Conservation (phyloP, 2,797 vertebrate species). For the Peromyscus eremicus region DNA sequence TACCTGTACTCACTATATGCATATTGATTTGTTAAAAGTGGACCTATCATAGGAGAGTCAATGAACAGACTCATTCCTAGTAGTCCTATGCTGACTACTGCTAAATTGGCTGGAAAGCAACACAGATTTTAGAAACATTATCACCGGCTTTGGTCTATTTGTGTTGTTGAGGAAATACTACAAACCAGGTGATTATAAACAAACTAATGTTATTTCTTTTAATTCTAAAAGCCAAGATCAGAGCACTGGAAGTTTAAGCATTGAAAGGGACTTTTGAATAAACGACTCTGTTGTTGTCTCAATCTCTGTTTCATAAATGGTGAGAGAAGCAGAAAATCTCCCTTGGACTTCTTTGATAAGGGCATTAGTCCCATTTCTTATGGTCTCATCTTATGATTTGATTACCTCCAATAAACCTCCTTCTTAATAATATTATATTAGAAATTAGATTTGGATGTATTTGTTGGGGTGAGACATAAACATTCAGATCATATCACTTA, state of each 20-base stretch:
- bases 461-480: background rate
- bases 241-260: background rate
- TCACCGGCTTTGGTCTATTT: background rate
- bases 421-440: background rate
- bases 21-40: background rate
- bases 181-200: background rate
- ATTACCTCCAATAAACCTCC: background rate
- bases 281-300: background rate
- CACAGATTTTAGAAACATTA: background rate
- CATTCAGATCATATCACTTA: background rate
- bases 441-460: background rate
- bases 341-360: background rate
- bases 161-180: background rate
- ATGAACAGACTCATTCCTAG: background rate
- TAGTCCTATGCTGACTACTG: background rate
- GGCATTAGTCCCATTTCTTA: background rate
- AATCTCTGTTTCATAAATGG: background rate
- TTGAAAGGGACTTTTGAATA: background rate
- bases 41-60: background rate
- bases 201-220: background rate
- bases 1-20: background rate
- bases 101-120: conserved; percentile 1
- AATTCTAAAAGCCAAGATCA: background rate
- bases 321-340: background rate
- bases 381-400: background rate